Evolutionary conservation across 2,888 invertebrate species (phyloP).

Genomic region (Pseudeuparius sepicola): DNA sequence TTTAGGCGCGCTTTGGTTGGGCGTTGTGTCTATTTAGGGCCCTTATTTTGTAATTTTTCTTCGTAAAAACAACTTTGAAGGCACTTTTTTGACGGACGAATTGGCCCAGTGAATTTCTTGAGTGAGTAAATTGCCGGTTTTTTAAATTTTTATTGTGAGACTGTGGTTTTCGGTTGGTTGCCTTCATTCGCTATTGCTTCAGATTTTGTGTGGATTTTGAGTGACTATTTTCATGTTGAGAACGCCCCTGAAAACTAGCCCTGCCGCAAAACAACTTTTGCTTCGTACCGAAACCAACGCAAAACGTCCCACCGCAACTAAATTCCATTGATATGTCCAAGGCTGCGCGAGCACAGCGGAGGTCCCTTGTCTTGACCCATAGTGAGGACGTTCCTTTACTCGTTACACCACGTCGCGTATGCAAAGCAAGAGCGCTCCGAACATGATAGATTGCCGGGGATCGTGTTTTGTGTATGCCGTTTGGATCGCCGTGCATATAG

Average conservation of each 20-base stretch:
- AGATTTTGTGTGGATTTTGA: slow-evolving; percentile 57
- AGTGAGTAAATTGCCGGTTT: slow-evolving; percentile 41
- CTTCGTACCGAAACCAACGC: no score
- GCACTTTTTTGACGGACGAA: slow-evolving; percentile 94
- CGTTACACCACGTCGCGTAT: no score
- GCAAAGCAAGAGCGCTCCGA: no score
- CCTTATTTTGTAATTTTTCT: slow-evolving; percentile 67
- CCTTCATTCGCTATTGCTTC: slow-evolving; percentile 75
- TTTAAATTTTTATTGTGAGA: slow-evolving; percentile 23
- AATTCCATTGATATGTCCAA: no score
- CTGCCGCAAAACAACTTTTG: slow-evolving; percentile 28
- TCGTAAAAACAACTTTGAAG: slow-evolving; percentile 87
- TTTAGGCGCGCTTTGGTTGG: slow-evolving; percentile 49
- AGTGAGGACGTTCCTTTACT: no score
- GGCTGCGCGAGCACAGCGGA: no score
- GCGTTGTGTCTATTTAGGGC: slow-evolving; percentile 81
- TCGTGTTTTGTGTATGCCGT: no score
- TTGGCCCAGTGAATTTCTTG: slow-evolving; percentile 76
- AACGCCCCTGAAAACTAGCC: slow-evolving; percentile 42
- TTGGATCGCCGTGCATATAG: no score
- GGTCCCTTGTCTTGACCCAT: no score
- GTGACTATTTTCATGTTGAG: slow-evolving; percentile 66
- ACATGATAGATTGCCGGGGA: no score
- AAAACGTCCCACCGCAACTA: no score
- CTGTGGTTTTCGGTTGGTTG: slow-evolving; percentile 49